Evolutionary conservation across 1,140 invertebrate species (phyloP).

Genomic region (Dolichoris vasculosae): DNA sequence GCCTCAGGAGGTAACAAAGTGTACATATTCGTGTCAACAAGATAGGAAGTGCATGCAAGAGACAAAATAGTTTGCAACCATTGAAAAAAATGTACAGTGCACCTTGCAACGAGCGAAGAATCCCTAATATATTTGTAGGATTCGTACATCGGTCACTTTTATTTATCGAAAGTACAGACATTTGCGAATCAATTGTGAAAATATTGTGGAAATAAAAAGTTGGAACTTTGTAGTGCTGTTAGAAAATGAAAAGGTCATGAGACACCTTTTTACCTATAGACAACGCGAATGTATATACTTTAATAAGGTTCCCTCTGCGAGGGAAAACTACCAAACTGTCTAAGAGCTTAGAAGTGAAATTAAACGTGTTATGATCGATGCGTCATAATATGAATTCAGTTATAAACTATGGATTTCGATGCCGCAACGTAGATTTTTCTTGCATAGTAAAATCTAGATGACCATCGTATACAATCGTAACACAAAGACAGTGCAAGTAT

Average conservation of each 20-base stretch:
- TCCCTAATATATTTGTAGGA: constrained; percentile 43
- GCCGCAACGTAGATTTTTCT: constrained; percentile 29
- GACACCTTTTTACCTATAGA: constrained; percentile 45
- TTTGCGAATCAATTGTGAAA: constrained; percentile 37
- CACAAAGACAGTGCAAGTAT: constrained; percentile 47
- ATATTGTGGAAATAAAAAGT: constrained; percentile 50
- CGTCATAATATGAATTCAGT: constrained; percentile 23
- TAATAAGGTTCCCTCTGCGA: constrained; percentile 53
- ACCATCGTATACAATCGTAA: constrained; percentile 31
- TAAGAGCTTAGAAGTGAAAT: constrained; percentile 50
- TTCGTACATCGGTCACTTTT: constrained; percentile 48
- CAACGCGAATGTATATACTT: constrained; percentile 51
- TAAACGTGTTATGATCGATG: constrained; percentile 38
- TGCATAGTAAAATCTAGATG: constrained; percentile 23
- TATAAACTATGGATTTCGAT: constrained; percentile 31
- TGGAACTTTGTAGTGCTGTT: constrained; percentile 38
- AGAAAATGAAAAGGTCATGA: constrained; percentile 36
- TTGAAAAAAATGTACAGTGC: constrained; percentile 49
- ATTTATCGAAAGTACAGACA: constrained; percentile 50
- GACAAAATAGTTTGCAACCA: constrained; percentile 39
- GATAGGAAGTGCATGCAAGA: constrained; percentile 43
- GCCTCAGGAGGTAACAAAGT: constrained; percentile 53
- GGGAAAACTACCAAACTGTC: constrained; percentile 50
- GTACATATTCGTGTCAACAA: constrained; percentile 48
- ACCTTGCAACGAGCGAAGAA: constrained; percentile 27